A percentile compares a stretch with the other conserved stretches of the same genome.
phyloP scores from a whole-genome alignment of 2,888 invertebrate species.

The Ganaspis brasiliensis region DNA sequence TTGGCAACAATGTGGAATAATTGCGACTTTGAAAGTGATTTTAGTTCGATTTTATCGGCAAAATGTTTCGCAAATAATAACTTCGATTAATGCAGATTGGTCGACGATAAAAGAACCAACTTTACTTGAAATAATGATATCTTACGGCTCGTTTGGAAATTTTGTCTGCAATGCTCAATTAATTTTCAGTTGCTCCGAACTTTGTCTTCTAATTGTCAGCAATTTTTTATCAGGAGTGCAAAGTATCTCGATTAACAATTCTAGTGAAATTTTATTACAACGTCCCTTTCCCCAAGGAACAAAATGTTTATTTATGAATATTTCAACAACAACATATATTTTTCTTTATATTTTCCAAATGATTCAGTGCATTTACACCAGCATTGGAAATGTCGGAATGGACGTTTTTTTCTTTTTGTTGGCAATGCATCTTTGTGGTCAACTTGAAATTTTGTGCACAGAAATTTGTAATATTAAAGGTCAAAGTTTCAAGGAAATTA shows the following conservation, averaged over 20 bases:
- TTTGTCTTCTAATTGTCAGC: background rate
- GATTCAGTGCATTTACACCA: conserved; percentile 9
- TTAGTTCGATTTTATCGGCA: background rate
- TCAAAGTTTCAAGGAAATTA: background rate
- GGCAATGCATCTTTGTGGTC: conserved; percentile 75
- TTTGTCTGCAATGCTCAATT: background rate
- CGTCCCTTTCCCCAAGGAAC: background rate
- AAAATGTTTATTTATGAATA: background rate
- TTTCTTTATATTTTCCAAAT: background rate
- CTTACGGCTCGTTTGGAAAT: background rate
- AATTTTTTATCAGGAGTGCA: background rate
- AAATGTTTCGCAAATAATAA: background rate
- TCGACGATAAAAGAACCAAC: background rate
- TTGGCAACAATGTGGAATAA: background rate
- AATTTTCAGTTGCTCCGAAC: background rate
- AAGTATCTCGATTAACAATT: background rate
- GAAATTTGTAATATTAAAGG: conserved; percentile 47
- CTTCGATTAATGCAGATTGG: background rate
- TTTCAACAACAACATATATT: background rate
- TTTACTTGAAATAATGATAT: background rate
- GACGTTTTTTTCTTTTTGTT: conserved; percentile 73
- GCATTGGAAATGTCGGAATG: conserved; percentile 63
- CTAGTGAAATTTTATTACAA: background rate
- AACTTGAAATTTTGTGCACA: conserved; percentile 70
- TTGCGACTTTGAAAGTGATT: background rate